Evolutionary conservation across 2,797 vertebrate species (phyloP), one percentile per base, ranked within the genome.

Genomic region (Falco concolor): DNA sequence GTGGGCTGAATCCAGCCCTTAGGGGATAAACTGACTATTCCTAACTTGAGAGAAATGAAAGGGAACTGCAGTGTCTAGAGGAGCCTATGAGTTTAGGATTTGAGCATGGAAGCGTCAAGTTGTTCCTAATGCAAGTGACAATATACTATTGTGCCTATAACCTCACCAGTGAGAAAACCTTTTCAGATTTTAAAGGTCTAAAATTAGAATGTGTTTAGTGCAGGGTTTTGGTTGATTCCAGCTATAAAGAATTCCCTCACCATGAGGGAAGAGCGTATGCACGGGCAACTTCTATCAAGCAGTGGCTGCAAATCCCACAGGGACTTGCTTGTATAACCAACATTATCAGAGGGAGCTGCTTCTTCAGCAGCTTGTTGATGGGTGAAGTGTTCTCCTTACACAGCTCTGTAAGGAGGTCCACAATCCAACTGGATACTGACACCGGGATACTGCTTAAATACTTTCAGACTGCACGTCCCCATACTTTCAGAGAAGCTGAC

Each of bases 321-420:
- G 50, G 34, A 16, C n/a, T 83, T 79, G 45, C 21, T 83, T 0
- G 0, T 65, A 5, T 5, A 36, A 52, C 12, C 0, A 0, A 15
- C 34, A 44, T 4, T 56, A 40, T 52, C 49, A 77, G 74, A 90
- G n/a, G 54, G 27, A 87, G 44, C 28, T 91, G 89, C 38, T 87
- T 8, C 61, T 83, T 72, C 73, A 85, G 70, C 67, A 89, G 20
- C 49, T 64, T 45, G 69, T 40, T 69, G 45, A 21, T 65, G 36
- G 42, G 54, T 76, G 65, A 85, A 63, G 30, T 19, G 22, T 68
- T 84, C 36, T 79, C 19, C 32, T 67, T 3, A 0, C 8, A 49
- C 30, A 47, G 24, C 47, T 70, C 47, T 68, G 14, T 53, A 52
- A 76, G 50, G 63, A 87, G 17, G 15, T 52, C 75, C 19, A 6